A percentile compares a stretch with the other conserved stretches of the same genome.
These are phyloP conservation scores for Phylloscopus whistleri DNA, from an alignment of 2,113 vertebrate genomes.

Conservation along the genomic window DNA sequence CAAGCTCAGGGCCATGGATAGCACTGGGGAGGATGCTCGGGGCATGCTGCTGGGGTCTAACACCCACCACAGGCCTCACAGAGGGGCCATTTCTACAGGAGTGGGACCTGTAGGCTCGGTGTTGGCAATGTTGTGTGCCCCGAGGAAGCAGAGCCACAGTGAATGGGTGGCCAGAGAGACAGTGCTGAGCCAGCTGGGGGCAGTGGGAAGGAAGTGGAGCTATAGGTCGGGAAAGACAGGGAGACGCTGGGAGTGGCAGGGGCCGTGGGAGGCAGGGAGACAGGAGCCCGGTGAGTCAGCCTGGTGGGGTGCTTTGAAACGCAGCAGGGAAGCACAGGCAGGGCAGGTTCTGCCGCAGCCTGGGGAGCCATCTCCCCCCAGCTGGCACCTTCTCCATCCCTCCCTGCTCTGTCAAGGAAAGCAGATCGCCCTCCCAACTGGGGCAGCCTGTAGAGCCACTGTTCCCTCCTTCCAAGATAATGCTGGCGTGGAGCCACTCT, in stretches of 20 bases:
- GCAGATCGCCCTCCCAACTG: background rate
- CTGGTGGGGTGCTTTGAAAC: constrained; percentile 29
- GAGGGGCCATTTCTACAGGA: background rate
- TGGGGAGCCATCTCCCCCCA: background rate
- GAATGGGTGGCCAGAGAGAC: background rate
- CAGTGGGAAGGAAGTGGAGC: background rate
- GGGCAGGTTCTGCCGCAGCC: constrained; percentile 36
- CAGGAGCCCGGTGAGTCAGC: constrained; percentile 35
- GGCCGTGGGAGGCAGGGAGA: constrained; percentile 55
- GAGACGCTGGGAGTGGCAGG: constrained; percentile 58
- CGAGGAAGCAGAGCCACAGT: background rate
- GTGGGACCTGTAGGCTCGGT: rapidly evolving
- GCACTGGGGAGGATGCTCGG: background rate
- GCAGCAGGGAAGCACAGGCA: background rate
- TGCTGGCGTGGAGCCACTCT: background rate
- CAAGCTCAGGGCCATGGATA: background rate
- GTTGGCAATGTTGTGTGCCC: background rate
- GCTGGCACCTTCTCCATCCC: background rate
- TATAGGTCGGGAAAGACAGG: constrained; percentile 9
- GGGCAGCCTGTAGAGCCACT: background rate
- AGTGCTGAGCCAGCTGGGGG: background rate
- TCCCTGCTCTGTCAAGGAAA: background rate
- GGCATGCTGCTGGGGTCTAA: background rate
- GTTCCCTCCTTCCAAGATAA: background rate
- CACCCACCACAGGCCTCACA: rapidly evolving